Evolutionary conservation across 1,140 invertebrate genomes (phyloP).

Genomic region (Drosophila bipectinata): DNA sequence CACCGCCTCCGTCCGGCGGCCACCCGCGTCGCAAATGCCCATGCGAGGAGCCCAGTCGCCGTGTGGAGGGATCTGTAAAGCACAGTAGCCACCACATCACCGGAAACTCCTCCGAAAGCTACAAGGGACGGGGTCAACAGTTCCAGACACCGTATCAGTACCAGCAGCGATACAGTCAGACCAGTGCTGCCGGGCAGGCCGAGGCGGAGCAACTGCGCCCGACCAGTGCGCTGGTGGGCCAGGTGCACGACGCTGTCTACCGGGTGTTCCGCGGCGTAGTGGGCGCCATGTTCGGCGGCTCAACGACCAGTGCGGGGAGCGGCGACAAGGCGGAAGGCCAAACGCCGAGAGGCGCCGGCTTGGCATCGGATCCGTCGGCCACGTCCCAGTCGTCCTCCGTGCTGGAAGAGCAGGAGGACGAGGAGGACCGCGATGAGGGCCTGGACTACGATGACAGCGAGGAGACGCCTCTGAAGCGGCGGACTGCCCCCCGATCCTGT

Average conservation of each 20-base stretch:
- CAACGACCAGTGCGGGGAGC: neutral
- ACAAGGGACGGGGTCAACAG: neutral
- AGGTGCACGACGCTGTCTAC: slow-evolving; percentile 51
- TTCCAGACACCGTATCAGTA: neutral
- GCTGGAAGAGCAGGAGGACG: slow-evolving; percentile 3
- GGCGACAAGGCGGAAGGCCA: neutral
- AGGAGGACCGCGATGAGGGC: slow-evolving; percentile 19
- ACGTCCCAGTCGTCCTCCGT: neutral
- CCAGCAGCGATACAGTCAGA: neutral
- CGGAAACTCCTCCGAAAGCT: slow-evolving; percentile 16
- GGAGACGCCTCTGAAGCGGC: slow-evolving; percentile 13
- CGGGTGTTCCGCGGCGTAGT: slow-evolving; percentile 49
- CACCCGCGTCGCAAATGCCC: slow-evolving; percentile 54
- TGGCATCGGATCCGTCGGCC: neutral
- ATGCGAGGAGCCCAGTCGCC: slow-evolving; percentile 46
- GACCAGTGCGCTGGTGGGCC: slow-evolving; percentile 30
- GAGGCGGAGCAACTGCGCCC: slow-evolving; percentile 36
- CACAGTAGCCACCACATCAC: slow-evolving; percentile 7
- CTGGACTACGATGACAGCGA: neutral
- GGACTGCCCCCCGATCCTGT: slow-evolving; percentile 47
- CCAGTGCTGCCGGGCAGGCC: neutral
- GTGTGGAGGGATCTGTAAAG: slow-evolving; percentile 9
- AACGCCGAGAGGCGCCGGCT: neutral
- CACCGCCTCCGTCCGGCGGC: slow-evolving; percentile 27
- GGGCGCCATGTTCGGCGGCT: slow-evolving; percentile 35